Conservation (phyloP, 64 coral and sea anemone species). For the Stichodactyla helianthus region DNA sequence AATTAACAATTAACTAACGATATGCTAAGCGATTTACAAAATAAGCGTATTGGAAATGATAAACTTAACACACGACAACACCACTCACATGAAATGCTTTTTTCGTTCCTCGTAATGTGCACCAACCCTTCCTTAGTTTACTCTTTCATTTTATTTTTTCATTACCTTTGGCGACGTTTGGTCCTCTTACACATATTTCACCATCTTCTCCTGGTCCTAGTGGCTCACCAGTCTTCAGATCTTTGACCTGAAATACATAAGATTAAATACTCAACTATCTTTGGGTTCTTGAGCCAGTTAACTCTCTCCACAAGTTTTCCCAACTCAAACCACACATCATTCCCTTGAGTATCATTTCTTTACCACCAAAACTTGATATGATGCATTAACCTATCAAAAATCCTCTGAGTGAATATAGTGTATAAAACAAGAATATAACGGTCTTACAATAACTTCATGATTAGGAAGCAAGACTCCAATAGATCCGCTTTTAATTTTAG, state of each 20-base stretch:
- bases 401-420: not conserved
- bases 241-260: slow-evolving; percentile 6
- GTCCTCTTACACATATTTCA: slow-evolving; percentile 59
- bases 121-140: too few relatives aligned
- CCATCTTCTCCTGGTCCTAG: slow-evolving; percentile 54
- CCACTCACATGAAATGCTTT: too few relatives aligned
- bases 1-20: too few relatives aligned
- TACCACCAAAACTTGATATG: too few relatives aligned
- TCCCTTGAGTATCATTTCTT: too few relatives aligned
- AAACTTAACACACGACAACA: too few relatives aligned
- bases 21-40: too few relatives aligned
- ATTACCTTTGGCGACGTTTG: slow-evolving; percentile 53
- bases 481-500: slow-evolving; percentile 58
- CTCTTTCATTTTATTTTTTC: not conserved
- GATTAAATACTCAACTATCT: not conserved
- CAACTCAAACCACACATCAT: too few relatives aligned
- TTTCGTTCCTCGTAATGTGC: too few relatives aligned
- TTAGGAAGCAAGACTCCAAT: slow-evolving; percentile 61
- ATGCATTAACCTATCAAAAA: not conserved
- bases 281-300: not conserved
- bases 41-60: too few relatives aligned
- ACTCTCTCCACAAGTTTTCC: not conserved
- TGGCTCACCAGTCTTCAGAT: slow-evolving; percentile 32
- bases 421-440: not conserved
- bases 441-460: not conserved